Base-by-base conservation (phyloP, 1,140 invertebrate species). In the Neuroterus valhalla region DNA sequence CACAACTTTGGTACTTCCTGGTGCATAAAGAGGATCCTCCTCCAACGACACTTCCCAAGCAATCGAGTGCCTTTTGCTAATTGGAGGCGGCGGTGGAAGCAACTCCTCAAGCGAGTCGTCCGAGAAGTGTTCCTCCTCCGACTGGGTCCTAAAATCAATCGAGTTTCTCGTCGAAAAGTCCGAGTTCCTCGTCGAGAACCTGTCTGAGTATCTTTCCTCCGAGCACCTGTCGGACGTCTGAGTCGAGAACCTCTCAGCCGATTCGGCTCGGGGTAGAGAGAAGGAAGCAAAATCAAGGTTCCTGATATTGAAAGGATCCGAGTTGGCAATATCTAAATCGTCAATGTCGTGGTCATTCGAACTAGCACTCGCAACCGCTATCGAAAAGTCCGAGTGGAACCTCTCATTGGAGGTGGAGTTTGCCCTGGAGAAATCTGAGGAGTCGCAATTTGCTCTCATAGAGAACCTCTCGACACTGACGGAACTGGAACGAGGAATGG, bases 21-120 rank as follows among this genome's bases (percentile, higher is more conserved):
- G 94, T 17, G 93, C 94, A 26, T 94, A 91, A 21, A 94, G 87
- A 55, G 93, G 92, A 87, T 94, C 93, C 77, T 92, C 91, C 85
- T 93, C 94, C 70, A 96, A 90, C 66, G 94, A 93, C 43, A 96
- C 95, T 90, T 96, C 95, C 94, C 94, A 96, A 69, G 94, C 95
- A 52, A 96, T 95, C 78, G 94, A 95, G 81, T 93, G 93, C 76
- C 94, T 91, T 88, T 95, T 96, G 83, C 92, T 93, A 77, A 90
- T 91, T 74, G 91, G 89, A 67, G 85, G 90, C 2, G 91, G 92
- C 11, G 93, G 92, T 68, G 94, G 92, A 76, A 93, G 91, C 81
- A 91, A 82, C 50, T 95, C 94, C 85, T 96, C 95, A 66, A 96
- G 84, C 3, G 95, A 96, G 85, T 96, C 95, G 85, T 96, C 95